phyloP scores from a whole-genome alignment of 2,888 invertebrate genomes.

The Malthinus flaveolus region DNA sequence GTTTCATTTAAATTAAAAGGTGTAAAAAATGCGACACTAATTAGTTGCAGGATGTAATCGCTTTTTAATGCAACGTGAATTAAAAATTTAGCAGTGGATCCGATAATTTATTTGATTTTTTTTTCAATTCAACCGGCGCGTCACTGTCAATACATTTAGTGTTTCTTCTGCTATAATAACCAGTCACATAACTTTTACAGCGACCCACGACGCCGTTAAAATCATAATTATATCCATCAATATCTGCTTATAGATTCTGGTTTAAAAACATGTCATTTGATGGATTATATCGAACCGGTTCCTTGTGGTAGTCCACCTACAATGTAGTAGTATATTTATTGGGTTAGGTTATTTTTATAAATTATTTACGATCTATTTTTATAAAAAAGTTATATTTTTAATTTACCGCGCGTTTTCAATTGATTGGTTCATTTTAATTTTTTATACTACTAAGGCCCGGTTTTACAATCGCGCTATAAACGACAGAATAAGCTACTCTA shows the following conservation, averaged over 20 bases:
- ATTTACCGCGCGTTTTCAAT: too few relatives aligned
- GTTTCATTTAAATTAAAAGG: too few relatives aligned
- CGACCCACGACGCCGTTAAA: conserved; percentile 36
- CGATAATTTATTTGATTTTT: conserved; percentile 11
- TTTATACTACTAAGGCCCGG: too few relatives aligned
- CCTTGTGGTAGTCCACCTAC: conserved; percentile 15
- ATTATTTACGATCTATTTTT: too few relatives aligned
- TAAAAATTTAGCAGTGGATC: background rate
- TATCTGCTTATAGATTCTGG: conserved; percentile 33
- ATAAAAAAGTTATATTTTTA: too few relatives aligned
- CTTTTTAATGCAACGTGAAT: too few relatives aligned
- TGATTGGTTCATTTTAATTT: too few relatives aligned
- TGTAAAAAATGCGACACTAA: too few relatives aligned
- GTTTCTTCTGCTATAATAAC: conserved; percentile 26
- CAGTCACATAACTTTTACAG: conserved; percentile 35
- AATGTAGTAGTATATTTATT: conserved; percentile 4
- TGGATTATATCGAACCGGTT: conserved; percentile 35
- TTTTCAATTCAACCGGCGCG: conserved; percentile 22
- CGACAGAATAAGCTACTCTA: too few relatives aligned
- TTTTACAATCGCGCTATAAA: too few relatives aligned
- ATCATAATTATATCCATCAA: conserved; percentile 40
- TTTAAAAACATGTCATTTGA: conserved; percentile 34
- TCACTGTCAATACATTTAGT: conserved; percentile 26
- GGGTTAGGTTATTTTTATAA: too few relatives aligned
- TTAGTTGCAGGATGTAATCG: too few relatives aligned